Evolutionary conservation across 2,113 vertebrate genomes (phyloP).

Genomic region (Catharus fuscescens): DNA sequence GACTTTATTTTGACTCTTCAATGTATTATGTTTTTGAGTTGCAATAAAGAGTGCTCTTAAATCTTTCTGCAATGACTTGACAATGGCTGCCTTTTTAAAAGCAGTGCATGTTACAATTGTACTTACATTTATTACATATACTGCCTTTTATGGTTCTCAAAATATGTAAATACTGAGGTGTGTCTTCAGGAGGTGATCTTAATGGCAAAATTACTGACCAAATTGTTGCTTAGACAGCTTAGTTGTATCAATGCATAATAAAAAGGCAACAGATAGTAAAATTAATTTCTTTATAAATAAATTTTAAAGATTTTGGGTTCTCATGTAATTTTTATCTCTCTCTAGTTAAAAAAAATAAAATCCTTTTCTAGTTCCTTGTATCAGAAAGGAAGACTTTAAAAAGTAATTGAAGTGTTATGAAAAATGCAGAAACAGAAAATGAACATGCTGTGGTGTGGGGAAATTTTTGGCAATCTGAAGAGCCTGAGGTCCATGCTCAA

Average conservation of each 20-base stretch:
- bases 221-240: background rate
- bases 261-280: background rate
- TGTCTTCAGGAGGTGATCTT: background rate
- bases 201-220: background rate
- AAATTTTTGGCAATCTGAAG: background rate
- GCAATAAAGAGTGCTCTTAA: background rate
- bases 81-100: background rate
- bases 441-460: rapidly evolving
- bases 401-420: background rate
- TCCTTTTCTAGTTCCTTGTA: background rate
- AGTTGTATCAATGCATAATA: background rate
- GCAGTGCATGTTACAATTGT: background rate
- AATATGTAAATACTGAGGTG: background rate
- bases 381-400: background rate
- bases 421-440: background rate
- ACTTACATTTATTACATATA: background rate
- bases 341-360: background rate
- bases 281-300: background rate
- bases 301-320: background rate
- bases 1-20: background rate
- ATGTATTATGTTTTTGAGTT: background rate
- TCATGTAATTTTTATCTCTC: background rate
- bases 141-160: background rate
- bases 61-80: background rate
- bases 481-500: background rate